Conservation (phyloP, 2,113 vertebrate genomes). For the Catharus fuscescens region DNA sequence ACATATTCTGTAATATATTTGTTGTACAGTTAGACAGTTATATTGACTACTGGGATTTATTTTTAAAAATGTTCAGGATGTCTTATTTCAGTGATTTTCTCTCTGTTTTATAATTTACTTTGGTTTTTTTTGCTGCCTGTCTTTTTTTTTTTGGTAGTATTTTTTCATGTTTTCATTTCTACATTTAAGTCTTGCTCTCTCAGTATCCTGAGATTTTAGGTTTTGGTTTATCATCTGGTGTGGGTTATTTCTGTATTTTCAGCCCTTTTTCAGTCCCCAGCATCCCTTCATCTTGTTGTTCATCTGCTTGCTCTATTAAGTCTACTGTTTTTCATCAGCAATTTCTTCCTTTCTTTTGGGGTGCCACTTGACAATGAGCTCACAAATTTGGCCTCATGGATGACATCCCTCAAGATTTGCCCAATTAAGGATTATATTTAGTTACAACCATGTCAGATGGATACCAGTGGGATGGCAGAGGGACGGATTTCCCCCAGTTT, state of each 20-base stretch:
- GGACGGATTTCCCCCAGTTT: background rate
- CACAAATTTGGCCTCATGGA: background rate
- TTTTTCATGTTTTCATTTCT: background rate
- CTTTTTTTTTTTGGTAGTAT: background rate
- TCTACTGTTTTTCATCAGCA: background rate
- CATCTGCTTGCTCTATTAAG: background rate
- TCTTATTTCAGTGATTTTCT: background rate
- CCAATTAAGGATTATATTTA: background rate
- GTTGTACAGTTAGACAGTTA: background rate
- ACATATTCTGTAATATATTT: background rate
- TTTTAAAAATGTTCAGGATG: background rate
- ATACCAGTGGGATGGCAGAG: background rate
- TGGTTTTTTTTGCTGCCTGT: background rate
- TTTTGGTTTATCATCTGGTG: background rate
- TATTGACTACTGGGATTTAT: background rate
- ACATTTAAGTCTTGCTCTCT: background rate
- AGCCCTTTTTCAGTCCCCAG: background rate
- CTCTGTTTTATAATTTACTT: background rate
- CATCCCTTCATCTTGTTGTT: background rate
- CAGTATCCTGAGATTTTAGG: background rate
- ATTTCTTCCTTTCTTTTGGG: background rate
- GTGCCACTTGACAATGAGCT: background rate
- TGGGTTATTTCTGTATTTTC: background rate
- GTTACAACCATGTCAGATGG: background rate
- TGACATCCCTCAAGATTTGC: background rate